Percentiles rank a stretch among this genome's conserved stretches.
Evolutionary conservation across 2,888 invertebrate species (phyloP).

Genomic region (Drosophila anceps): DNA sequence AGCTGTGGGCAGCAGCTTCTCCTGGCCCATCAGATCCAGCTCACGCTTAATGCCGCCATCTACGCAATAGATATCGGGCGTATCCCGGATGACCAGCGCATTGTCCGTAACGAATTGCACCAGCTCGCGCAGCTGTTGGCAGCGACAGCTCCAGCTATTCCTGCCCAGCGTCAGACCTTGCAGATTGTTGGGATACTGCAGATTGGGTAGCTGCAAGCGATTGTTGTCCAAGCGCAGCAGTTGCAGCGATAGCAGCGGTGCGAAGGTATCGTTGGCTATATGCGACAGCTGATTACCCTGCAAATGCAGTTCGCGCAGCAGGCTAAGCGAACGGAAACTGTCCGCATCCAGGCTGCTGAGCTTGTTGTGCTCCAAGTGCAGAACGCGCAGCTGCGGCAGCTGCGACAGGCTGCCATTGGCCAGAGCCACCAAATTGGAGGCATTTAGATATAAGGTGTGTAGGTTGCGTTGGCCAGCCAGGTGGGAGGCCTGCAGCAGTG

Average conservation of each 20-base stretch:
- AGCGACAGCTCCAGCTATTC: slow-evolving; percentile 96
- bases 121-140: slow-evolving; percentile 94
- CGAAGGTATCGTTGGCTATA: slow-evolving; percentile 93
- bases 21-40: slow-evolving; percentile 87
- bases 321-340: slow-evolving; percentile 93
- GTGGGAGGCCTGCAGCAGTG: slow-evolving; percentile 93
- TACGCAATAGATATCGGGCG: slow-evolving; percentile 92
- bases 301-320: slow-evolving; percentile 92
- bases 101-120: slow-evolving; percentile 93
- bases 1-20: slow-evolving; percentile 83
- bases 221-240: slow-evolving; percentile 94
- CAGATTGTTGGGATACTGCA: slow-evolving; percentile 87
- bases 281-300: slow-evolving; percentile 93
- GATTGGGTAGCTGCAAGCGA: slow-evolving; percentile 89
- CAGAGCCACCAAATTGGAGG: slow-evolving; percentile 92
- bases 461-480: slow-evolving; percentile 96
- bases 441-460: slow-evolving; percentile 93
- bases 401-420: slow-evolving; percentile 97
- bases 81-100: slow-evolving; percentile 91
- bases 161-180: slow-evolving; percentile 92
- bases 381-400: slow-evolving; percentile 90
- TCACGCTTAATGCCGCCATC: slow-evolving; percentile 91
- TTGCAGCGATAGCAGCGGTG: slow-evolving; percentile 91
- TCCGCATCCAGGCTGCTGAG: slow-evolving; percentile 92
- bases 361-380: slow-evolving; percentile 95